A percentile compares a stretch with the other conserved stretches of the same genome.
phyloP scores from a whole-genome alignment of 1,140 invertebrate species.

The Wasmannia auropunctata region DNA sequence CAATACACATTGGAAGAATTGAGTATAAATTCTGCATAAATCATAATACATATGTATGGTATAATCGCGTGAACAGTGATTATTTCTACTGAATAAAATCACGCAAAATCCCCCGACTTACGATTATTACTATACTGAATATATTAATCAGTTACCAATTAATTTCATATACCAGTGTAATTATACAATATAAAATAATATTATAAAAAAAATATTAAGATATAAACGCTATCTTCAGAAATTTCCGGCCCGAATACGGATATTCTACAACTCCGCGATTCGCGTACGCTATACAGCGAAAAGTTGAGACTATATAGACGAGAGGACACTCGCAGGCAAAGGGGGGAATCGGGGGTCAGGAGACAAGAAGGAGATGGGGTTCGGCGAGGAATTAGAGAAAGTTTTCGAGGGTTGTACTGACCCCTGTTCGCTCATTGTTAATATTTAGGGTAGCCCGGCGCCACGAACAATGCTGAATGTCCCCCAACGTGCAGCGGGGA shows the following conservation, averaged over 20 bases:
- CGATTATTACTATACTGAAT: not conserved
- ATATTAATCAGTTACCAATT: conserved; percentile 6
- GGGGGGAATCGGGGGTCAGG: not conserved
- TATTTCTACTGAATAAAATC: not conserved
- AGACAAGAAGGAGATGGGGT: conserved; percentile 32
- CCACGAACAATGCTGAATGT: conserved; percentile 78
- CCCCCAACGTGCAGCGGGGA: conserved; percentile 72
- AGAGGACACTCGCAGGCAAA: conserved; percentile 21
- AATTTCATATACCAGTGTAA: not conserved
- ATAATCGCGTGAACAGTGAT: too few species aligned
- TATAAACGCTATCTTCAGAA: not conserved
- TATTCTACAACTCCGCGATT: conserved; percentile 29
- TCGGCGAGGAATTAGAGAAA: conserved; percentile 61
- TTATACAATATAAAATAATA: not conserved
- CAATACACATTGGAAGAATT: not conserved
- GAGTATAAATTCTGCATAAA: not conserved
- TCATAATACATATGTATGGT: too few species aligned
- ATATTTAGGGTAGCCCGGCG: conserved; percentile 82
- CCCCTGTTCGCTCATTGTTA: conserved; percentile 83
- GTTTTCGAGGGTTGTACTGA: conserved; percentile 78
- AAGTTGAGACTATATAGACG: conserved; percentile 8
- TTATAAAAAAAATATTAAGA: not conserved
- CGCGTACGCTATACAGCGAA: not conserved
- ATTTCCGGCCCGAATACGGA: conserved; percentile 14
- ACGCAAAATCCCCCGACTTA: too few species aligned